A percentile compares a stretch with the other conserved stretches of the same genome.
These are phyloP conservation scores for Spea multiplicata DNA, from an alignment of 2,113 vertebrate genomes.

Conservation along the genomic window DNA sequence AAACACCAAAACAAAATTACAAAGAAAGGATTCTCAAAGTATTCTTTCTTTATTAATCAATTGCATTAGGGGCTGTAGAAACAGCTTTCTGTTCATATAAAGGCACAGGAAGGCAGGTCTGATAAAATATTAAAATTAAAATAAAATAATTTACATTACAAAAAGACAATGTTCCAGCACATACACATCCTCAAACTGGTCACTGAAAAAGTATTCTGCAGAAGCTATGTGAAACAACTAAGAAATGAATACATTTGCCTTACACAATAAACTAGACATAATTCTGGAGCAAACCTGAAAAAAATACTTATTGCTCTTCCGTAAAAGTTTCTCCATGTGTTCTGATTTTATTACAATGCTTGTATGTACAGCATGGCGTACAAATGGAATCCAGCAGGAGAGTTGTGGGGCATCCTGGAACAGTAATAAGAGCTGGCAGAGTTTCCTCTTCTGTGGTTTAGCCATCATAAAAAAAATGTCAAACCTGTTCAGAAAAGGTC, in stretches of 20 bases:
- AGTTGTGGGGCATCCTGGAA: slow-evolving; percentile 52
- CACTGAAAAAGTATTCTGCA: slow-evolving; percentile 76
- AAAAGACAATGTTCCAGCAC: slow-evolving; percentile 90
- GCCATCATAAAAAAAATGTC: slow-evolving; percentile 49
- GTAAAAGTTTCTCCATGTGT: slow-evolving; percentile 61
- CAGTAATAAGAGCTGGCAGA: slow-evolving; percentile 56
- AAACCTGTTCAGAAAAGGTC: slow-evolving; percentile 48
- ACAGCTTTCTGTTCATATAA: slow-evolving; percentile 94
- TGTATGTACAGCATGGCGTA: slow-evolving; percentile 50
- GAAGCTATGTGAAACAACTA: slow-evolving; percentile 70
- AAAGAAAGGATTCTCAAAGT: slow-evolving; percentile 57
- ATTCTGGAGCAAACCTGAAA: slow-evolving; percentile 71
- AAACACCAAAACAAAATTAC: neutral
- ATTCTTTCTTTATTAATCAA: slow-evolving; percentile 94
- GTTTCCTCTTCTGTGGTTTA: slow-evolving; percentile 53
- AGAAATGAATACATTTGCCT: slow-evolving; percentile 69
- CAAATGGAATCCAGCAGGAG: slow-evolving; percentile 55
- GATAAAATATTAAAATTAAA: slow-evolving; percentile 91
- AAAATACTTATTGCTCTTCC: slow-evolving; percentile 87
- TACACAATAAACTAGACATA: slow-evolving; percentile 72
- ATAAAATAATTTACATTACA: slow-evolving; percentile 85
- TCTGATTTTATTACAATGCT: slow-evolving; percentile 52
- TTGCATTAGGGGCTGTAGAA: slow-evolving; percentile 95
- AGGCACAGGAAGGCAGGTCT: slow-evolving; percentile 96
- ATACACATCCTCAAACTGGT: slow-evolving; percentile 79